Evolutionary conservation across 2,113 vertebrate species (phyloP), one percentile per base, ranked within the genome.

Genomic region (Eurystomus gularis): DNA sequence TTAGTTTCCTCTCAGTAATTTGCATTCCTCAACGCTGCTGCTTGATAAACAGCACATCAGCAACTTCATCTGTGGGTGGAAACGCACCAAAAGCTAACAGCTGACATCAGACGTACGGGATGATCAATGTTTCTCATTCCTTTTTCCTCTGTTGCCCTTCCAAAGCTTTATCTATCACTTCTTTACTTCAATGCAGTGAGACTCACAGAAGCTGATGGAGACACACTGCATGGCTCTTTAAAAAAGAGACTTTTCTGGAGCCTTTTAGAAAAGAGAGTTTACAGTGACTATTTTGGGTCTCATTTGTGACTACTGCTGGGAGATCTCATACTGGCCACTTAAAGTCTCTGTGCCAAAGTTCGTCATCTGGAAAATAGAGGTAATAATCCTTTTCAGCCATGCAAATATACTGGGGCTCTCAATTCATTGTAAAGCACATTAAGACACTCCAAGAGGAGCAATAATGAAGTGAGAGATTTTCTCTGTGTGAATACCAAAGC

Each of bases 311-410:
- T 87, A 82, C 88, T 90, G 73, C 80, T 93, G 65, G 23, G 71
- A 82, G 25, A 72, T 52, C 57, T 79, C 17, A 29, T 19, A 49
- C 28, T 62, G 76, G 69, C 69, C 77, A 64, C 82, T 92, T 86
- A 58, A 79, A 6, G 86, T 88, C 51, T 68, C 80, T 72, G 39
- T 93, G 95, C 94, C 80, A 84, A 51, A 95, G 44, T 94, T 84
- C 89, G 57, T 96, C 80, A 42, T 71, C 77, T 94, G 94, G 86
- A 96, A 96, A 95, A 96, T 14, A 90, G 77, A 96, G 66, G 73
- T 76, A 84, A 93, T 93, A 96, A 96, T 94, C 88, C 52, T 79
- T 86, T 77, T 37, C 86, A 94, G 52, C 61, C 94, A 85, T 79
- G 78, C 73, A 93, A 82, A 77, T 72, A 33, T 19, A 82, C 65